Conservation (phyloP, 2,888 invertebrate genomes). For the Smittia sp. region DNA sequence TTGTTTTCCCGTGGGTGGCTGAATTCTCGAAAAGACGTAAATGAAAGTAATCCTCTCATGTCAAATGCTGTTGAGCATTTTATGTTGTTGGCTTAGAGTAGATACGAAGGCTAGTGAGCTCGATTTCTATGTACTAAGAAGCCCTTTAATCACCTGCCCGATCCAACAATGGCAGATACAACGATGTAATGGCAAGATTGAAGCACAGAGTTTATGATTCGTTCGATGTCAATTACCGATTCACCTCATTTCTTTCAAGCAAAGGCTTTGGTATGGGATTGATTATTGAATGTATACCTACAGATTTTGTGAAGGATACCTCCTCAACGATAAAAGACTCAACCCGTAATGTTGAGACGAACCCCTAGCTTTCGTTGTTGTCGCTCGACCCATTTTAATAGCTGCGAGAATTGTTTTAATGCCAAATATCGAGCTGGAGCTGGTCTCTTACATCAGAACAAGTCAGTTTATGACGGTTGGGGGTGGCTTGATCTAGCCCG, state of each 20-base stretch:
- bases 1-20: background rate
- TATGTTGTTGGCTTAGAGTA: background rate
- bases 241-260: background rate
- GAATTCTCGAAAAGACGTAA: background rate
- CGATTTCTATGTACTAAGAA: too few species aligned
- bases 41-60: conserved; percentile 13
- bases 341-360: background rate
- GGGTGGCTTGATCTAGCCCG: background rate
- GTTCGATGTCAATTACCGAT: conserved; percentile 5
- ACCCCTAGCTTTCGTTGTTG: background rate
- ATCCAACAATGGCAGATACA: background rate
- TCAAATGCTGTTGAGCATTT: conserved; percentile 25
- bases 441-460: background rate
- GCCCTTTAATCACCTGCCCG: too few species aligned
- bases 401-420: conserved; percentile 15
- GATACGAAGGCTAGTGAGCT: background rate
- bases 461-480: background rate
- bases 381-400: conserved; percentile 11
- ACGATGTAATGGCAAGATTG: background rate
- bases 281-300: too few species aligned
- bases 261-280: too few species aligned
- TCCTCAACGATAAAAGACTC: too few species aligned
- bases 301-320: too few species aligned
- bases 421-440: background rate
- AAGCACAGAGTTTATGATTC: background rate